Evolutionary conservation across 2,113 vertebrate species (phyloP).

Genomic region (Corythoichthys haematopterus): DNA sequence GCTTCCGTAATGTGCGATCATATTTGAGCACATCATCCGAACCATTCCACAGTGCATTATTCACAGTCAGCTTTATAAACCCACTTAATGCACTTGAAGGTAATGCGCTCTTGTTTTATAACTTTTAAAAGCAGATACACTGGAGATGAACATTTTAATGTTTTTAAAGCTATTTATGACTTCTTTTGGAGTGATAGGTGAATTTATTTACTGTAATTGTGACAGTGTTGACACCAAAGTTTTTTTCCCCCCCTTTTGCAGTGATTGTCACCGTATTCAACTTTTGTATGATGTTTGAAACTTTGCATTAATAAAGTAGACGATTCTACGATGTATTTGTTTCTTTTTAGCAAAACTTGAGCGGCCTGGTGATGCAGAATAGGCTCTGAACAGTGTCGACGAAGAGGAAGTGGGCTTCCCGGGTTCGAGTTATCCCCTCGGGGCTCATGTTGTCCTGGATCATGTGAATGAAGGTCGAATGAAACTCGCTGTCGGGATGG

Average conservation of each 20-base stretch:
- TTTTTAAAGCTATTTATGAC: slow-evolving; percentile 51
- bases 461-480: slow-evolving; percentile 86
- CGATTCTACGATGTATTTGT: slow-evolving; percentile 30
- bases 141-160: slow-evolving; percentile 49
- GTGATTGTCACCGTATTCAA: slow-evolving; percentile 61
- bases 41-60: background rate
- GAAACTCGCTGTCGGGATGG: slow-evolving; percentile 75
- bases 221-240: slow-evolving; percentile 35
- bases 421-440: slow-evolving; percentile 45
- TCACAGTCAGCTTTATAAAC: slow-evolving; percentile 43
- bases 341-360: slow-evolving; percentile 72
- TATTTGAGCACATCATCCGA: slow-evolving; percentile 9
- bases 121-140: slow-evolving; percentile 43
- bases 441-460: slow-evolving; percentile 73
- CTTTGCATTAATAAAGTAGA: slow-evolving; percentile 75
- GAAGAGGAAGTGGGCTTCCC: slow-evolving; percentile 56
- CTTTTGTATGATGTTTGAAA: slow-evolving; percentile 64
- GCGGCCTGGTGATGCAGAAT: slow-evolving; percentile 73
- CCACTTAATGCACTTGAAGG: slow-evolving; percentile 40
- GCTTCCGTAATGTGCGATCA: slow-evolving; percentile 18
- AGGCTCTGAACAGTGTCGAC: slow-evolving; percentile 71
- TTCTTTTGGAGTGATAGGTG: slow-evolving; percentile 35
- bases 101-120: slow-evolving; percentile 36
- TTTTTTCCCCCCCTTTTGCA: slow-evolving; percentile 32
- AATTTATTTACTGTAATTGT: slow-evolving; percentile 35